Base-by-base conservation (phyloP, 2,888 invertebrate species). In the Magallana nippona region DNA sequence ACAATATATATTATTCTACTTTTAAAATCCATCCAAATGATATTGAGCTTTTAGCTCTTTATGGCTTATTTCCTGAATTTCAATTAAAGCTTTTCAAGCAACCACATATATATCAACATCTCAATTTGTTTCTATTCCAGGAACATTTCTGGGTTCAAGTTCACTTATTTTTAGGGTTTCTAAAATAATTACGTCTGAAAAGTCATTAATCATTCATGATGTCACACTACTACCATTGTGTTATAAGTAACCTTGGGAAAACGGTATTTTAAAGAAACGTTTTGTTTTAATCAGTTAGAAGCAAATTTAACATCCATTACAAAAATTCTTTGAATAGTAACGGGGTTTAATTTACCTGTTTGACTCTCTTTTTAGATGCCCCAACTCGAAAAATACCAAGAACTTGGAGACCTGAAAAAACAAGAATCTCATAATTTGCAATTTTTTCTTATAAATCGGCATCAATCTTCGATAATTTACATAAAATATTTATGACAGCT, bases 351-450 rank as follows among this genome's bases (percentile, higher is more conserved):
- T 62, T 60, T 79, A 98, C 97, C 96, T 98, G 97, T 94, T 98
- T 96, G 71, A 98, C 97, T 93, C 98, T 95, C 94, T 98, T 98
- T 94, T 97, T 98, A 5, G 98, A 98, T 58, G 98, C 96, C 88
- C 98, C 97, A 78, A 98, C 98, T 89, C 98, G 96, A 95, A 98
- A 98, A 86, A 98, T 96, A 1, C 98, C 98, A 22, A 98, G 95
- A 71, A 97, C 97, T 91, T 96, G 96, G 78, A 98, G 95, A 55
- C 95, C 94, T 94, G 91, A 3, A 89, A 88, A 57, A 55, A n/a
- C 8, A 44, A 44, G 44, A 44, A 44, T 44, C 44, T 44, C 44
- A 44, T 10, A 15, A 62, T 62, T 13, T n/a, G 62, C 3, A n/a
- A n/a, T n/a, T 17, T 17, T 81, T 44, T 2, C 22, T 56, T 80